Base-by-base conservation (phyloP, 2,888 invertebrate genomes). In the Nomada hirtipes region DNA sequence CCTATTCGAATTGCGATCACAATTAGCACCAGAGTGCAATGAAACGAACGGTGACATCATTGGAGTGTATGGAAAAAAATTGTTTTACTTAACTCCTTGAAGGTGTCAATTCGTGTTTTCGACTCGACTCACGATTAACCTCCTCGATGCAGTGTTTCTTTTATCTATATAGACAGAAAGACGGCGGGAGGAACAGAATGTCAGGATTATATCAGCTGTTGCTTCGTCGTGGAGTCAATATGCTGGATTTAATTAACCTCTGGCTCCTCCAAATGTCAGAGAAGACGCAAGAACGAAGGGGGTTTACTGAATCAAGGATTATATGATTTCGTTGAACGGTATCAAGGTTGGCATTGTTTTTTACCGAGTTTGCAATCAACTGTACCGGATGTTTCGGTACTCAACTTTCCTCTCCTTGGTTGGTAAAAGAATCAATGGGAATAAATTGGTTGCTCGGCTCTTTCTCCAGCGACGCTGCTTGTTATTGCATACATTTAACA, bases 341-440 rank as follows among this genome's bases (percentile, higher is more conserved):
- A 36, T 36, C 50, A 36, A 50, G 60, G 59, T 75, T 68, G 42
- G 11, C 20, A 44, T 65, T 67, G 60, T 69, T 44, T 65, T 75
- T 29, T 47, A 67, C 47, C 7, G n/a, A 36, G n/a, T 26, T 70
- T 53, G 69, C n/a, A 75, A 75, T 61, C 70, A 53, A 55, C 61
- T 23, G 53, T 55, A 44, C 11, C 61, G 61, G 53, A 44, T 60
- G 26, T 20, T 44, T 69, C n/a, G 61, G 9, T 23, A 42, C 55
- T 69, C 18, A 29, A 67, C 15, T 4, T 36, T 67, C 47, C 15
- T 4, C 36, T 42, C 15, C 53, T 42, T 9, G 53, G 15, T 23
- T 9, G 42, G 42, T 3, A 23, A 44, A 44, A n/a, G 20, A 23
- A 0, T 18, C 23, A 9, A 18, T 26, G 15, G 47, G 7, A 69